These are phyloP conservation scores for Anguilla marmorata DNA, from an alignment of 2,797 vertebrate species.

Conservation along the genomic window DNA sequence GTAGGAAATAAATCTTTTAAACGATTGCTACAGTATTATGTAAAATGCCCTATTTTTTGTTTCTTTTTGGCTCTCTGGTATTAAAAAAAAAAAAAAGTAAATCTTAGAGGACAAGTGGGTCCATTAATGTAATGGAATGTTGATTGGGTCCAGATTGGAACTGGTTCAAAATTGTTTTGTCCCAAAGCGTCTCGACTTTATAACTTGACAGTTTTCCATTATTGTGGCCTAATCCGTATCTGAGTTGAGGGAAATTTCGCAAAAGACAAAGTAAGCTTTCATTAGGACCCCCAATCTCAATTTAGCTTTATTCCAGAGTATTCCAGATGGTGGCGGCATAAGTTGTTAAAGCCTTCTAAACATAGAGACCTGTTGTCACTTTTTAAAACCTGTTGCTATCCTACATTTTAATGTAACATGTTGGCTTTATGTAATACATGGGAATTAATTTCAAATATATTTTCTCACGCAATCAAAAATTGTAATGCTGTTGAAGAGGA, in stretches of 20 bases:
- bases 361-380: not conserved
- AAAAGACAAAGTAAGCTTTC: constrained; percentile 4
- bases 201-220: constrained; percentile 23
- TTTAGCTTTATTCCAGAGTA: not conserved
- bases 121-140: constrained; percentile 40
- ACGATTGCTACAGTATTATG: not conserved
- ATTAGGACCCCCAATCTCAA: not conserved
- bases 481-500: not conserved
- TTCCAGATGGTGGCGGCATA: not conserved
- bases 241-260: constrained; percentile 9
- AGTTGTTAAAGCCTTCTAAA: not conserved
- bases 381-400: constrained; percentile 19
- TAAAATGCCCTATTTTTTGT: constrained; percentile 20
- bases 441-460: not conserved
- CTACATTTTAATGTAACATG: not conserved
- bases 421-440: constrained; percentile 1
- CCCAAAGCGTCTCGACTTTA: constrained; percentile 13
- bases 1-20: not conserved
- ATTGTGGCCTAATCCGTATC: constrained; percentile 9
- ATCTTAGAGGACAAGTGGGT: constrained; percentile 36
- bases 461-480: constrained; percentile 11
- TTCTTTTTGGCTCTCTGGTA: constrained; percentile 9
- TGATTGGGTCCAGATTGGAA: constrained; percentile 38
- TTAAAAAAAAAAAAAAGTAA: constrained; percentile 9
- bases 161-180: constrained; percentile 20